phyloP scores from a whole-genome alignment of 2,888 invertebrate species.

The Neuroscelio doddi region DNA sequence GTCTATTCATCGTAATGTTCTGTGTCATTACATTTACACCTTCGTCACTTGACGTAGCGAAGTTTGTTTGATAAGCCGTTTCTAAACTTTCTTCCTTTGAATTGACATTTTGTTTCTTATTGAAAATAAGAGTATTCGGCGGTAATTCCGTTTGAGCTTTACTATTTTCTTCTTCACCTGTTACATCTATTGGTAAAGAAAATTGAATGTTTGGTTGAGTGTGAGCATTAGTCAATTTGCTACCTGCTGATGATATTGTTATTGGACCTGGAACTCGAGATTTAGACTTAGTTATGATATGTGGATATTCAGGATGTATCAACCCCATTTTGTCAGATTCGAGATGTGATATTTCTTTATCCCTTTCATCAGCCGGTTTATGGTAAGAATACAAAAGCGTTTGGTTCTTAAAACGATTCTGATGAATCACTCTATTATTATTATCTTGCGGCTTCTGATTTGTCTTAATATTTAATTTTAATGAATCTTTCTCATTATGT shows the following conservation, averaged over 20 bases:
- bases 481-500: background rate
- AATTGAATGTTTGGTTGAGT: constrained; percentile 57
- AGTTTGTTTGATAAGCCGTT: constrained; percentile 62
- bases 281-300: constrained; percentile 64
- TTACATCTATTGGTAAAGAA: constrained; percentile 61
- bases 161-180: constrained; percentile 58
- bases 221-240: constrained; percentile 45
- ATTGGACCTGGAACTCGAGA: constrained; percentile 61
- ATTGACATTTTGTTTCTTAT: constrained; percentile 50
- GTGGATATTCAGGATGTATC: constrained; percentile 65
- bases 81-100: constrained; percentile 55
- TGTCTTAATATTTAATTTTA: constrained; percentile 19
- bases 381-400: constrained; percentile 15
- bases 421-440: constrained; percentile 12
- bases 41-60: constrained; percentile 53
- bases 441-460: background rate
- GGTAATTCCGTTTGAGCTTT: constrained; percentile 63
- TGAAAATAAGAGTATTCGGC: constrained; percentile 51
- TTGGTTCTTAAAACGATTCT: constrained; percentile 39
- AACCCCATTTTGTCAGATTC: constrained; percentile 39
- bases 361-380: constrained; percentile 19
- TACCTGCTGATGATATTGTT: constrained; percentile 53
- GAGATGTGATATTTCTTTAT: constrained; percentile 17
- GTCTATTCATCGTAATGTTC: constrained; percentile 31
- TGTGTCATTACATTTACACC: constrained; percentile 12